phyloP scores from a whole-genome alignment of 1,140 invertebrate species.

The Eurosta solidaginis region DNA sequence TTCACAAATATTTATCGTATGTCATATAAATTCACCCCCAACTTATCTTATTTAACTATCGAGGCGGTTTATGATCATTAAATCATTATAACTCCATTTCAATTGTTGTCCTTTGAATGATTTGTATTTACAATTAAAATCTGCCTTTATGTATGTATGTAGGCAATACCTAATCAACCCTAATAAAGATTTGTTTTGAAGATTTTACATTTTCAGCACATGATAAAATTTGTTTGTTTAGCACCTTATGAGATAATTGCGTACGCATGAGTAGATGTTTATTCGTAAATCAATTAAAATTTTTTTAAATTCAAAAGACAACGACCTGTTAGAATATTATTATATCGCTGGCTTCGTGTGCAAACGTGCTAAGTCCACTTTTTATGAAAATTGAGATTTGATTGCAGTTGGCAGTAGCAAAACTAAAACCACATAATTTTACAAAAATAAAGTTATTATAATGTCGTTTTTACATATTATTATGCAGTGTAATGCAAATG shows the following conservation, averaged over 20 bases:
- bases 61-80: neutral
- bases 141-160: too few relatives aligned
- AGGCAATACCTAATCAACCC: neutral
- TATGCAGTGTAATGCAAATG: too few relatives aligned
- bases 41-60: neutral
- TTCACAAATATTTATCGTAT: too few relatives aligned
- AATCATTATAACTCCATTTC: neutral
- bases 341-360: too few relatives aligned
- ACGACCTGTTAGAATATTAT: too few relatives aligned
- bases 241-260: neutral
- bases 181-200: neutral
- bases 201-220: slow-evolving; percentile 31
- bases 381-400: too few relatives aligned
- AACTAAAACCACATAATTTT: too few relatives aligned
- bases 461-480: too few relatives aligned
- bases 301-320: too few relatives aligned
- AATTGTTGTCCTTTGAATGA: neutral
- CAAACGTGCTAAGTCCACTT: too few relatives aligned
- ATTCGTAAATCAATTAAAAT: neutral
- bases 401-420: too few relatives aligned
- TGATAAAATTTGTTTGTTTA: slow-evolving; percentile 25
- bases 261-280: neutral
- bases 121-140: neutral
- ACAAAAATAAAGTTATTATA: too few relatives aligned
- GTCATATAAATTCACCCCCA: slow-evolving; percentile 4